Conservation (phyloP, 2,113 vertebrate species). For the Trematomus loennbergii region DNA sequence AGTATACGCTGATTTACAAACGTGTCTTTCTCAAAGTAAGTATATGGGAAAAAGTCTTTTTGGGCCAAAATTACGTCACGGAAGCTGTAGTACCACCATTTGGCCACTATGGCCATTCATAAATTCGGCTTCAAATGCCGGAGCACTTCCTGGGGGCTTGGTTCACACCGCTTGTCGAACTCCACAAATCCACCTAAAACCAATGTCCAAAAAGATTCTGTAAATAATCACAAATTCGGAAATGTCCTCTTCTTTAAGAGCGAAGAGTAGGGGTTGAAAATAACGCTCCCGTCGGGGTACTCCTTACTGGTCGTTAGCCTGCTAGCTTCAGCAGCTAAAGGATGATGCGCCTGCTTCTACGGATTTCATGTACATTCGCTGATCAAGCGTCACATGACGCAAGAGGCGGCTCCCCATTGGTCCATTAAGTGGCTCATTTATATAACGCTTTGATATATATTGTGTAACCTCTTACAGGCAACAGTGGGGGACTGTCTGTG, state of each 20-base stretch:
- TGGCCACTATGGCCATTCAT: too few relatives aligned
- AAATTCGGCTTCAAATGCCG: too few relatives aligned
- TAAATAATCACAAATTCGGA: background rate
- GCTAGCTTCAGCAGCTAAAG: constrained; percentile 56
- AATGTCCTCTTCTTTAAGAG: background rate
- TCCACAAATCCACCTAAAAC: background rate
- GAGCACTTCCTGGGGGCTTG: too few relatives aligned
- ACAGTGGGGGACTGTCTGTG: background rate
- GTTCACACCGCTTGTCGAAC: background rate
- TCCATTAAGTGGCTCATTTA: constrained; percentile 77
- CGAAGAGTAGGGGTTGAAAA: background rate
- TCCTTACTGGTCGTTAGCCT: constrained; percentile 39
- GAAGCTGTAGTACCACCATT: too few relatives aligned
- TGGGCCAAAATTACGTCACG: too few relatives aligned
- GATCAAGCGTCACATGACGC: constrained; percentile 57
- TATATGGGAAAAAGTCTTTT: too few relatives aligned
- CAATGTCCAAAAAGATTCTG: background rate
- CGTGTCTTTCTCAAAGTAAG: too few relatives aligned
- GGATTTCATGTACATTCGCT: constrained; percentile 28
- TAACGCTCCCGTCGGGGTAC: too few relatives aligned
- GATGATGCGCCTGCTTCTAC: constrained; percentile 26
- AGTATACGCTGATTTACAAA: too few relatives aligned
- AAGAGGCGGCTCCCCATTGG: constrained; percentile 50
- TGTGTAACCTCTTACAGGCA: constrained; percentile 73
- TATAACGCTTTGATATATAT: constrained; percentile 76